These are phyloP conservation scores for Ia io DNA, from an alignment of 2,113 vertebrate species.

Conservation along the genomic window DNA sequence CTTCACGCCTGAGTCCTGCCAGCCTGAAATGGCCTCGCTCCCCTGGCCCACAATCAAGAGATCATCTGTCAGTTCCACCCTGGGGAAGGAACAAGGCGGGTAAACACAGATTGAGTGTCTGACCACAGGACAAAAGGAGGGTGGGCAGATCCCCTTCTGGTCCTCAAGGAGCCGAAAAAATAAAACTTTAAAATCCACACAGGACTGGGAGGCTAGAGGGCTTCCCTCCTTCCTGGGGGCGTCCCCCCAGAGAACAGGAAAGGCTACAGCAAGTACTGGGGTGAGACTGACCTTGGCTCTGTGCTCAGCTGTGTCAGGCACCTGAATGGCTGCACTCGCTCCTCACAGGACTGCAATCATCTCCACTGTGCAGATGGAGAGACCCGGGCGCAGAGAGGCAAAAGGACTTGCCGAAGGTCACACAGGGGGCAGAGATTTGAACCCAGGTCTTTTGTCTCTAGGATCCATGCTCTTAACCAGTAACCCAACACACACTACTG, in stretches of 20 bases:
- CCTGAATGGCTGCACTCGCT: fast-evolving
- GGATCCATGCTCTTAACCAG: not conserved
- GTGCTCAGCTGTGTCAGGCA: not conserved
- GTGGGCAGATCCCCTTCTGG: constrained; percentile 18
- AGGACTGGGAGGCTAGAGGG: not conserved
- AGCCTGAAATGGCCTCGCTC: constrained; percentile 62
- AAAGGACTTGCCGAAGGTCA: not conserved
- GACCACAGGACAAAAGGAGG: constrained; percentile 58
- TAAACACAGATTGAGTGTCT: constrained; percentile 71
- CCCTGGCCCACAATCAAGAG: constrained; percentile 49
- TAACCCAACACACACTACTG: not conserved
- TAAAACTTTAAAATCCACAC: not conserved
- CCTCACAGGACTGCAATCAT: fast-evolving
- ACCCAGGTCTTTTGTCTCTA: not conserved
- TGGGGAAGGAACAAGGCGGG: constrained; percentile 53
- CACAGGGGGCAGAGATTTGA: not conserved
- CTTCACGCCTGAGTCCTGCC: constrained; percentile 36
- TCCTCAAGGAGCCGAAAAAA: constrained; percentile 28
- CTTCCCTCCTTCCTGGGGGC: not conserved
- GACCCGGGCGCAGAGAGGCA: not conserved
- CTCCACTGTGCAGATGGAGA: not conserved
- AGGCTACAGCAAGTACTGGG: no score
- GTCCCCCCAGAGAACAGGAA: not conserved
- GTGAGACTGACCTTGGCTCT: not conserved
- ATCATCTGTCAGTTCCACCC: constrained; percentile 51